Conservation (phyloP, 2,888 invertebrate species). For the Diadegma fenestrale region DNA sequence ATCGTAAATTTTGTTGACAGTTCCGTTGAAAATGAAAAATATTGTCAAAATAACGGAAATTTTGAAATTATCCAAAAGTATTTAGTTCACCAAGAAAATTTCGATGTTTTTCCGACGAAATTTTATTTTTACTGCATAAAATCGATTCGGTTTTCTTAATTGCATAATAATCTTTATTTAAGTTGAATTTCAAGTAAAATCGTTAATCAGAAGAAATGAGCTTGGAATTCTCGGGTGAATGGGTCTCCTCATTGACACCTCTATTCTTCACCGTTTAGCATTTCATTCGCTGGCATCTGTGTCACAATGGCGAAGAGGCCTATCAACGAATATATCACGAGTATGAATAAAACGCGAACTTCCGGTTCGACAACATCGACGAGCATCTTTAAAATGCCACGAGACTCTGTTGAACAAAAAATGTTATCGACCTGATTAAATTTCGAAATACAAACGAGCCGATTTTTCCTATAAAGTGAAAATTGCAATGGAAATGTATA, state of each 20-base stretch:
- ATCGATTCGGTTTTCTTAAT: not conserved
- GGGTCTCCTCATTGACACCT: constrained; percentile 41
- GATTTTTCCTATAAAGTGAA: not conserved
- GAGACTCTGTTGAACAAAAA: not conserved
- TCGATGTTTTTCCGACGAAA: too few species aligned
- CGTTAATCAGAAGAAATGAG: constrained; percentile 29
- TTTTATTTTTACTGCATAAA: too few species aligned
- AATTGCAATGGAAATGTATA: not conserved
- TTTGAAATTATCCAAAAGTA: too few species aligned
- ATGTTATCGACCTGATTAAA: not conserved
- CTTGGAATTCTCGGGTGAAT: constrained; percentile 48
- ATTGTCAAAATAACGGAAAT: too few species aligned
- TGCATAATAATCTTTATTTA: not conserved
- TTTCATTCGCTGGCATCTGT: constrained; percentile 14
- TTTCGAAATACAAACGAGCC: not conserved
- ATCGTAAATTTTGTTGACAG: too few species aligned
- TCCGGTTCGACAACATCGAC: constrained; percentile 19
- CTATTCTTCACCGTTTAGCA: constrained; percentile 61
- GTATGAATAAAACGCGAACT: constrained; percentile 22
- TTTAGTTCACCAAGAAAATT: too few species aligned
- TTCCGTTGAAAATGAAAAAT: too few species aligned
- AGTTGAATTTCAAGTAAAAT: not conserved
- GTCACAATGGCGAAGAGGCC: constrained; percentile 10
- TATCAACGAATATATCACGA: constrained; percentile 35
- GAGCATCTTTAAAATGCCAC: not conserved